Evolutionary conservation across 2,113 vertebrate species (phyloP), one percentile per base, ranked within the genome.

Genomic region (Pygoscelis antarcticus): DNA sequence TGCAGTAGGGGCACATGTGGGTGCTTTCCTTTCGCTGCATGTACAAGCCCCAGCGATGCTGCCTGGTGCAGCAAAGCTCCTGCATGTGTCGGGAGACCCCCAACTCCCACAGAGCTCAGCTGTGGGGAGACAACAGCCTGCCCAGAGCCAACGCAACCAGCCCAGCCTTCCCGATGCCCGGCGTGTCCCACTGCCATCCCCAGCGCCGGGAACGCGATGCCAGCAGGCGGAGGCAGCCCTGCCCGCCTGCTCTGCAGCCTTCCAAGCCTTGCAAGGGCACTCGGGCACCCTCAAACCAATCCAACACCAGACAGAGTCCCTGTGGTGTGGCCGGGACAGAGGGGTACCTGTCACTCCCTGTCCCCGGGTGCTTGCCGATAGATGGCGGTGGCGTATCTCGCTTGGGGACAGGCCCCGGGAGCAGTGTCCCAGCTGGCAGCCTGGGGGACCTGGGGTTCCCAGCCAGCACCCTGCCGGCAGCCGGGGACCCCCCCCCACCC

Each of bases 361-460:
- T 75, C 61, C 57, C 44, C 47, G 32, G 15, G 15, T 36, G 77
- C 55, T 58, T 29, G 83, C 93, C 96, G 93, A 82, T 94, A 97
- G 96, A 89, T 96, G 96, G 96, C 96, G 47, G 74, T 97, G 96
- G 38, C 70, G 96, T 16, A 95, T 82, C 91, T 96, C 81, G 21
- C 89, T 55, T 69, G 81, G 89, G 87, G 57, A 84, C 89, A 38
- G 62, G 14, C 5, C 32, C 16, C 30, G 11, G 11, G 17, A 55
- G n/a, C 32, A 1, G 60, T 1, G 77, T 58, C 60, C 46, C 76
- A 23, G 64, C 46, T 5, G 79, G 81, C 60, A 75, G 82, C 61
- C 64, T 29, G 2, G 19, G 29, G 2, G 10, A 25, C 60, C 10
- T 2, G 85, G 72, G 25, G 9, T 10, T 29, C 17, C 23, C 18